A percentile compares a stretch with the other conserved stretches of the same genome.
Conservation (phyloP, 37 sponge, comb jelly and placozoan species). For the Beroe ovata region DNA sequence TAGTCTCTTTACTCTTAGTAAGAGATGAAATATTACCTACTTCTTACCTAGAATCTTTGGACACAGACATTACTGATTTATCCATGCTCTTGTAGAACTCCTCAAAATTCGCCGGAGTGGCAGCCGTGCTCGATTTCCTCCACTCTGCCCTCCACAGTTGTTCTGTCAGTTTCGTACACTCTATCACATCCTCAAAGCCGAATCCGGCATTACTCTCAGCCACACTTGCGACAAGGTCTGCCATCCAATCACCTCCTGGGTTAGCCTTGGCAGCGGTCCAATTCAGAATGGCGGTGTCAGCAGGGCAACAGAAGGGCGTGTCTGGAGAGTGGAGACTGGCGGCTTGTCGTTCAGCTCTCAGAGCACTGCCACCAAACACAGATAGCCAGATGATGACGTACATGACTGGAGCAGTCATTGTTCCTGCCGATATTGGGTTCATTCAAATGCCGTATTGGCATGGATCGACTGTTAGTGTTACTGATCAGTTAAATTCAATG, state of each 20-base stretch:
- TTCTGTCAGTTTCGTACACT: not conserved
- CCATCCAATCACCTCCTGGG: not conserved
- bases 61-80: constrained; percentile 24
- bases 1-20: no score
- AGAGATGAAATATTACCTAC: no score
- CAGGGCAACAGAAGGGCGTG: constrained; percentile 27
- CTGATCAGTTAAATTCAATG: no score
- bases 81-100: constrained; percentile 15
- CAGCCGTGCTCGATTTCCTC: not conserved
- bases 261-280: not conserved
- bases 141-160: not conserved
- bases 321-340: not conserved
- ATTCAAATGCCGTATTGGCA: no score
- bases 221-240: not conserved
- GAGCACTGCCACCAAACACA: constrained; percentile 26
- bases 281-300: not conserved
- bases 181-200: not conserved
- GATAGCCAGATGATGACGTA: constrained; percentile 40
- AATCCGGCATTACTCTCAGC: not conserved
- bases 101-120: constrained; percentile 4
- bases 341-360: not conserved
- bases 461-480: no score
- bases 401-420: constrained; percentile 37
- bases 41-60: constrained; percentile 46
- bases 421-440: not conserved